phyloP scores from a whole-genome alignment of 1,140 invertebrate species.

The Probaryconus sp. region DNA sequence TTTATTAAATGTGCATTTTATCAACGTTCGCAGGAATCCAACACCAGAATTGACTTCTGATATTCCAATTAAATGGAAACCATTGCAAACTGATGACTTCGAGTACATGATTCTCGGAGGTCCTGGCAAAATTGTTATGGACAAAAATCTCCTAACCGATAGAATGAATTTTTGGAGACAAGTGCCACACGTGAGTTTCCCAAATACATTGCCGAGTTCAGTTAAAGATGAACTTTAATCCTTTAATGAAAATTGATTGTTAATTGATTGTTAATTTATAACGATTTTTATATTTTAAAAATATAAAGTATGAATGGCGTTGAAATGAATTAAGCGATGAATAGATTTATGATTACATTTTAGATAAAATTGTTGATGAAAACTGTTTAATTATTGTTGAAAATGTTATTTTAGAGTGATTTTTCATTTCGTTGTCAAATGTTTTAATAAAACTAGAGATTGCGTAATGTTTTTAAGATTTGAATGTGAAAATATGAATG shows the following conservation, averaged over 20 bases:
- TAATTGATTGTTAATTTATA: too few species aligned
- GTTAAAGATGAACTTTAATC: constrained; percentile 66
- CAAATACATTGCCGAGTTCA: neutral
- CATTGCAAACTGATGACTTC: constrained; percentile 70
- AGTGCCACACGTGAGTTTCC: constrained; percentile 27
- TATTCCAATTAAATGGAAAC: constrained; percentile 76
- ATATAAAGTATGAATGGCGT: too few species aligned
- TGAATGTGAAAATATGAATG: too few species aligned
- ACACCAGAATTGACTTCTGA: constrained; percentile 71
- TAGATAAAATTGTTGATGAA: too few species aligned
- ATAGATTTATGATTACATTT: too few species aligned
- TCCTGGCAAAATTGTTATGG: constrained; percentile 70
- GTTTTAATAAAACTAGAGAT: too few species aligned
- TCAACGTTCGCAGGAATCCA: constrained; percentile 75
- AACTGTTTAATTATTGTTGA: too few species aligned
- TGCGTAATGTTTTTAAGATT: too few species aligned
- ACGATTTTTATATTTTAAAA: neutral
- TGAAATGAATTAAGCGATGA: too few species aligned
- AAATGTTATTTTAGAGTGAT: too few species aligned
- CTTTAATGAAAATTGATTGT: neutral
- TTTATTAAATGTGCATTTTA: constrained; percentile 14
- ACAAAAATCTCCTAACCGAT: constrained; percentile 68
- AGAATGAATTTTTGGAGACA: constrained; percentile 76
- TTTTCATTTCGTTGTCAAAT: too few species aligned
- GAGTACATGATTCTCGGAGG: constrained; percentile 77